These are phyloP conservation scores for Scylla paramamosain DNA, from an alignment of 1,140 invertebrate genomes.

Conservation along the genomic window DNA sequence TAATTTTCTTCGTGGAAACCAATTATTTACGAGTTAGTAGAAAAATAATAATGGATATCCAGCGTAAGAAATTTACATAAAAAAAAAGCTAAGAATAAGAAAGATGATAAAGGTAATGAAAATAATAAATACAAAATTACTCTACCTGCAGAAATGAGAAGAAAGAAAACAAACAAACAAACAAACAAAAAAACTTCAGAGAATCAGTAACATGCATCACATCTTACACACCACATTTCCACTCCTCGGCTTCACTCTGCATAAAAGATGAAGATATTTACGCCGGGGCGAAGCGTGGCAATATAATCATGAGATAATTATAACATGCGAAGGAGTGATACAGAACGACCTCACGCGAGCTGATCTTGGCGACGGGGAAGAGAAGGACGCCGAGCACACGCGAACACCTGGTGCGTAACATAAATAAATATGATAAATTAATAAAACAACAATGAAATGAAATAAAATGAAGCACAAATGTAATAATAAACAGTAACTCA, in stretches of 20 bases:
- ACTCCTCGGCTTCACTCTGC: background rate
- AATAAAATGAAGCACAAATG: background rate
- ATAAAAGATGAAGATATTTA: background rate
- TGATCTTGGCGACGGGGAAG: background rate
- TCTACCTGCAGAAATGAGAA: too few relatives aligned
- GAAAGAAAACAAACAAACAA: too few relatives aligned
- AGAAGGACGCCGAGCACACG: background rate
- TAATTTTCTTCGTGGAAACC: too few relatives aligned
- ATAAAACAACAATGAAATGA: background rate
- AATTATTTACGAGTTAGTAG: too few relatives aligned
- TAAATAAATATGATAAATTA: too few relatives aligned
- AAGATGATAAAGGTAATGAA: too few relatives aligned
- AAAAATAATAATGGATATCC: too few relatives aligned
- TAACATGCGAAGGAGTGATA: background rate
- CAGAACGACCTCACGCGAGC: background rate
- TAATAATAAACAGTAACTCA: background rate
- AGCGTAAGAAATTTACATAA: too few relatives aligned
- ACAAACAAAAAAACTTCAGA: too few relatives aligned
- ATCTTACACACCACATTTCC: background rate
- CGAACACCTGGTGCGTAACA: too few relatives aligned
- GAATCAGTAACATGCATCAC: background rate
- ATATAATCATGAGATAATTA: background rate
- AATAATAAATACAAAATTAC: too few relatives aligned
- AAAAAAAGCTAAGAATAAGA: too few relatives aligned
- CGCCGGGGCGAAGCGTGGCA: background rate